Conservation (phyloP, 2,888 invertebrate species). For the Notodonta ziczac region DNA sequence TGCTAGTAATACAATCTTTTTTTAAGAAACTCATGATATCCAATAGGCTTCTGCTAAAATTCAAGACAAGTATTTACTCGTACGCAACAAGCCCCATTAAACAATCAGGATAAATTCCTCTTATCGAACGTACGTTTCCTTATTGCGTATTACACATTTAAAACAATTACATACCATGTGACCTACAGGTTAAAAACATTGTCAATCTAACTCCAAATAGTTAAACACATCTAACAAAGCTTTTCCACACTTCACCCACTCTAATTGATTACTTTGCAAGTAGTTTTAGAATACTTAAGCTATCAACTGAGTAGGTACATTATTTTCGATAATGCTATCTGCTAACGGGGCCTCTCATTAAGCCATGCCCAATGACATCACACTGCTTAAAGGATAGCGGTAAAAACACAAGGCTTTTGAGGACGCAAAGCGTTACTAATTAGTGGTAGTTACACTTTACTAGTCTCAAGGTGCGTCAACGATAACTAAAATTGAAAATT, state of each 20-base stretch:
- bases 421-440: slow-evolving; percentile 1
- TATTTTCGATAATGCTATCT: slow-evolving; percentile 4
- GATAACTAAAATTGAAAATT: too few relatives aligned
- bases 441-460: neutral
- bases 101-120: neutral
- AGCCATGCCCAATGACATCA: neutral
- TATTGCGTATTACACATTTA: neutral
- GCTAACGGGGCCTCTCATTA: slow-evolving; percentile 5
- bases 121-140: neutral
- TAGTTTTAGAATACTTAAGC: neutral
- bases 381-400: slow-evolving; percentile 2
- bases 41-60: too few relatives aligned
- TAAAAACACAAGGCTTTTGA: neutral
- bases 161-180: neutral
- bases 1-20: too few relatives aligned
- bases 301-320: neutral
- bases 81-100: neutral
- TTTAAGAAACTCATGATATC: too few relatives aligned
- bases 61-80: too few relatives aligned
- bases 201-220: neutral
- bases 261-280: neutral
- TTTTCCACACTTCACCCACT: neutral
- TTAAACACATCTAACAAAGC: neutral
- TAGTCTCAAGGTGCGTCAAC: neutral
- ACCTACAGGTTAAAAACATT: slow-evolving; percentile 2